phyloP scores from a whole-genome alignment of 1,140 invertebrate species.

The Rhynchophorus ferrugineus region DNA sequence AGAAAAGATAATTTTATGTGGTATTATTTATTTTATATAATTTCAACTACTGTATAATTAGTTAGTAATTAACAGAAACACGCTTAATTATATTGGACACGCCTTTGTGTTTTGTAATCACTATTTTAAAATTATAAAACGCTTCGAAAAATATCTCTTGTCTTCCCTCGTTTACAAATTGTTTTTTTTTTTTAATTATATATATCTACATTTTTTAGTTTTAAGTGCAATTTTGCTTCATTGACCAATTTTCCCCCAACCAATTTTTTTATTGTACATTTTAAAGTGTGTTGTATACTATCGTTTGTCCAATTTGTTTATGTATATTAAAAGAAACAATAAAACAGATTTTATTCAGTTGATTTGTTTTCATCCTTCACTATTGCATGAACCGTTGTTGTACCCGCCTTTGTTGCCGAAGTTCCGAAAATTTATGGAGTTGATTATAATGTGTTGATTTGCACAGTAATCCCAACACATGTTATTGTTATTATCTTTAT shows the following conservation, averaged over 20 bases:
- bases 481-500: slow-evolving; percentile 7
- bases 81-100: too few species aligned
- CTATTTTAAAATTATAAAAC: too few species aligned
- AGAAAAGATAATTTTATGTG: not conserved
- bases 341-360: slow-evolving; percentile 14
- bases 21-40: not conserved
- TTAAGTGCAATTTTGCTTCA: slow-evolving; percentile 12
- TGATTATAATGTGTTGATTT: slow-evolving; percentile 18
- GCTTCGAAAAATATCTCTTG: not conserved
- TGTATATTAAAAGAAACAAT: slow-evolving; percentile 17
- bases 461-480: slow-evolving; percentile 11
- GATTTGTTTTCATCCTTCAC: slow-evolving; percentile 9
- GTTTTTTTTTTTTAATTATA: not conserved
- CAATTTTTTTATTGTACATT: slow-evolving; percentile 2
- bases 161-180: not conserved
- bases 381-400: not conserved
- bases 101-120: too few species aligned
- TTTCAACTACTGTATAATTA: not conserved
- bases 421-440: slow-evolving; percentile 17
- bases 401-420: slow-evolving; percentile 3
- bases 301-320: slow-evolving; percentile 21
- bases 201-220: not conserved
- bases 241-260: slow-evolving; percentile 2
- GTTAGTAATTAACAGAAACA: not conserved
- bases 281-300: slow-evolving; percentile 13